Conservation (phyloP, 2,797 vertebrate genomes). For the Ambastaia sidthimunki region DNA sequence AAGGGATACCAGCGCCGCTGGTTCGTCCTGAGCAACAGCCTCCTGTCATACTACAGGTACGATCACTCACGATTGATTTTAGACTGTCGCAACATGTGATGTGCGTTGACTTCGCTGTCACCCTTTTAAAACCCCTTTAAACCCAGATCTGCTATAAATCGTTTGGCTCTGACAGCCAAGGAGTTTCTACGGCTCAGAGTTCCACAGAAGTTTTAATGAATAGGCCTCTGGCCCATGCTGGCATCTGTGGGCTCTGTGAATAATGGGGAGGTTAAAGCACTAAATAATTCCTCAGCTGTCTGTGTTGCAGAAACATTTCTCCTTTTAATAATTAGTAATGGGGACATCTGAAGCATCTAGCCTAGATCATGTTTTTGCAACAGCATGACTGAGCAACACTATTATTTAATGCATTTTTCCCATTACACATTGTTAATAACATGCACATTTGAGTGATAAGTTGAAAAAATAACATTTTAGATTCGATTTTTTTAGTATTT, state of each 20-base stretch:
- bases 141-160: not conserved
- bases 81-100: not conserved
- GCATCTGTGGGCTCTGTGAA: not conserved
- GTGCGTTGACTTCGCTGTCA: not conserved
- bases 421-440: not conserved
- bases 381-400: not conserved
- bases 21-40: conserved; percentile 83
- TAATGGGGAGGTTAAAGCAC: not conserved
- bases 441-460: no score
- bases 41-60: conserved; percentile 82
- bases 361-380: conserved; percentile 26
- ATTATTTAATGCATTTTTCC: not conserved
- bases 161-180: not conserved
- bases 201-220: conserved; percentile 21
- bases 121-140: no score
- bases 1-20: conserved; percentile 93
- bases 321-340: conserved; percentile 25
- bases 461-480: no score
- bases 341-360: conserved; percentile 26
- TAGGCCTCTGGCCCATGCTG: not conserved
- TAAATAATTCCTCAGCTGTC: not conserved
- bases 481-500: not conserved
- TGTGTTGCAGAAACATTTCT: not conserved
- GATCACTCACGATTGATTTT: not conserved
- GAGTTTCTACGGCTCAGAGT: not conserved